A percentile compares a stretch with the other conserved stretches of the same genome.
These are phyloP conservation scores for Gadopsis bispinosus DNA, from an alignment of 2,797 vertebrate species.

Conservation along the genomic window DNA sequence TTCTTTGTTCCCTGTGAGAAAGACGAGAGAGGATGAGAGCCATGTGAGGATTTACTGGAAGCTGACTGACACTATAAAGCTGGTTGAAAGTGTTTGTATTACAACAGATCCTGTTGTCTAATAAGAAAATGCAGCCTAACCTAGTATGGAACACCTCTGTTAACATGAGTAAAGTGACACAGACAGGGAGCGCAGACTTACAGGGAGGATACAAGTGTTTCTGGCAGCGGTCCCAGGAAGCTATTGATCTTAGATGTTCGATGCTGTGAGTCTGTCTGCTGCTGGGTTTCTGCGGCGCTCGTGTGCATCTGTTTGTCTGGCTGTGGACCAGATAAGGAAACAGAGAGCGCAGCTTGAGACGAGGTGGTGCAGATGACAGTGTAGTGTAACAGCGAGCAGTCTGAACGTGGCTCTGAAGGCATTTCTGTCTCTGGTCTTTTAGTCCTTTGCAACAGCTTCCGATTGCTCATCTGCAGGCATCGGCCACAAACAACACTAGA, in stretches of 20 bases:
- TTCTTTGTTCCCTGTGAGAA: conserved; percentile 14
- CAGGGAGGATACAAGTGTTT: conserved; percentile 56
- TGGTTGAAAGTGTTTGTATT: conserved; percentile 38
- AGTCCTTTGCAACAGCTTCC: conserved; percentile 5
- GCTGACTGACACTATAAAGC: conserved; percentile 19
- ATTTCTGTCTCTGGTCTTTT: conserved; percentile 16
- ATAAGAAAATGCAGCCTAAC: conserved; percentile 45
- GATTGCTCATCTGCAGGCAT: conserved; percentile 21
- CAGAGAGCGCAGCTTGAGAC: conserved; percentile 23
- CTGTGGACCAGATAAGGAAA: conserved; percentile 61
- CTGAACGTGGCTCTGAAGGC: conserved; percentile 19
- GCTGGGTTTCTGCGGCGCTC: conserved; percentile 31
- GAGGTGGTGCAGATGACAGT: conserved; percentile 32
- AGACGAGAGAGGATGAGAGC: conserved; percentile 19
- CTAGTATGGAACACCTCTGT: conserved; percentile 34
- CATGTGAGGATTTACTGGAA: conserved; percentile 22
- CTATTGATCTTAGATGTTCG: conserved; percentile 67
- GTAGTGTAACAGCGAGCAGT: conserved; percentile 8
- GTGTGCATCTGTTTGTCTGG: conserved; percentile 58
- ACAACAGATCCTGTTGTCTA: conserved; percentile 31
- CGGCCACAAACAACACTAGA: conserved; percentile 62
- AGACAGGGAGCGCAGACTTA: conserved; percentile 45
- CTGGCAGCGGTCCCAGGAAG: conserved; percentile 65
- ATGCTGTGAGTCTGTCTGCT: conserved; percentile 43
- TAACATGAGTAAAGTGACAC: conserved; percentile 61